Base-by-base conservation (phyloP, 1,140 invertebrate species). In the Drosophila tani region DNA sequence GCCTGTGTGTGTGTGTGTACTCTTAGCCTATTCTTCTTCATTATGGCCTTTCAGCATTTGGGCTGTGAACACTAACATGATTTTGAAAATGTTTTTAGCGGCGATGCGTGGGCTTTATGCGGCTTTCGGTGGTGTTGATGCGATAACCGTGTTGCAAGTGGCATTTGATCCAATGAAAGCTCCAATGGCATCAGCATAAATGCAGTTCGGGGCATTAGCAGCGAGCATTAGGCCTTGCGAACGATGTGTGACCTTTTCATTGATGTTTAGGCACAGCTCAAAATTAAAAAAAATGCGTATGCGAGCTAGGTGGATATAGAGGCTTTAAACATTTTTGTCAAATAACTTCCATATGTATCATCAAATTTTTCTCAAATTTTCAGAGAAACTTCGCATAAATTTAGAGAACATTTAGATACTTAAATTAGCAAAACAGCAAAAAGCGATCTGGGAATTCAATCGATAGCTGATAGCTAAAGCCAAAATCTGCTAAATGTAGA, bases 81-180 rank as follows among this genome's bases (percentile, higher is more conserved):
- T 81, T 75, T 77, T 45, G 38, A 49, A 66, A 73, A 82, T 75
- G 83, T 58, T 78, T 87, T 79, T 46, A 59, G 21, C 75, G 66
- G 55, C 73, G 50, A 78, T 75, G 82, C 74, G 60, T 75, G 71
- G 24, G 24, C 62, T 58, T 46, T 58, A 32, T 49, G 66, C 35
- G 67, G 66, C 38, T 60, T 71, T 68, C 40, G 2, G 15, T 45
- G 63, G 73, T 68, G 65, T 27, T 57, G 71, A 53, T 70, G 49
- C 65, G 68, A 63, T 86, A 82, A 86, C 79, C 79, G 82, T 68
- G 66, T 78, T 66, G 59, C 70, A 67, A 82, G 75, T 77, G 75
- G 53, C 66, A 58, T 73, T 85, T 74, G 82, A 75, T 57, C 60
- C 49, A 59, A 78, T 81, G 64, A 66, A 85, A 62, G 49, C 32